phyloP scores from a whole-genome alignment of 2,888 invertebrate genomes.

The Aporophyla lueneburgensis region DNA sequence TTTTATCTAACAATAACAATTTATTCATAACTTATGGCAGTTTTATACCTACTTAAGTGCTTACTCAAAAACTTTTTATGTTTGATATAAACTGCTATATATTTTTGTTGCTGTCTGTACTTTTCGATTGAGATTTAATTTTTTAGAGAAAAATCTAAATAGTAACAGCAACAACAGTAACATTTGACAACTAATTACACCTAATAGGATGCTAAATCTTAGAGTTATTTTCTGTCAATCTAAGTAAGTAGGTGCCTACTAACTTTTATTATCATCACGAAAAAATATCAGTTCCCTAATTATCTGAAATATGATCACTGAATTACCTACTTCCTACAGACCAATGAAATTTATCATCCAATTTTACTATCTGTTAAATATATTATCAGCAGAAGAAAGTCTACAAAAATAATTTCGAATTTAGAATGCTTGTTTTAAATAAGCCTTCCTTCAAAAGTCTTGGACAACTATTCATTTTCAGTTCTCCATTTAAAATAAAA shows the following conservation, averaged over 20 bases:
- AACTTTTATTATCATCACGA: neutral
- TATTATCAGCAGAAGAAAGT: neutral
- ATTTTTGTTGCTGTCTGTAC: slow-evolving; percentile 7
- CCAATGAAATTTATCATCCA: neutral
- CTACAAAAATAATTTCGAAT: neutral
- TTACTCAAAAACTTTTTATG: neutral
- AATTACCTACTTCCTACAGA: neutral
- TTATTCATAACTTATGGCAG: too few relatives aligned
- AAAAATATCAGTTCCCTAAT: neutral
- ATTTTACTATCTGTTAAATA: neutral
- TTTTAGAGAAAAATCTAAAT: neutral
- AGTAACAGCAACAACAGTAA: too few relatives aligned
- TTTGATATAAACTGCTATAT: neutral
- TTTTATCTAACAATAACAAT: neutral
- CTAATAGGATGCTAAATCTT: neutral
- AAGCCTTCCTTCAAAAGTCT: too few relatives aligned
- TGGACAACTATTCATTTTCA: too few relatives aligned
- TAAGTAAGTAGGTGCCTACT: neutral
- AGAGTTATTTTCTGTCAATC: neutral
- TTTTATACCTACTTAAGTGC: neutral
- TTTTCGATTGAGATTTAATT: too few relatives aligned
- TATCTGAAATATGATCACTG: neutral
- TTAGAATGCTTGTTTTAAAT: too few relatives aligned
- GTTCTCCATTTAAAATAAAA: neutral
- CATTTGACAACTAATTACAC: neutral